Percentiles rank a stretch among this genome's conserved stretches.
Conservation (phyloP, 2,888 invertebrate species). For the Taphrorychus bicolor region DNA sequence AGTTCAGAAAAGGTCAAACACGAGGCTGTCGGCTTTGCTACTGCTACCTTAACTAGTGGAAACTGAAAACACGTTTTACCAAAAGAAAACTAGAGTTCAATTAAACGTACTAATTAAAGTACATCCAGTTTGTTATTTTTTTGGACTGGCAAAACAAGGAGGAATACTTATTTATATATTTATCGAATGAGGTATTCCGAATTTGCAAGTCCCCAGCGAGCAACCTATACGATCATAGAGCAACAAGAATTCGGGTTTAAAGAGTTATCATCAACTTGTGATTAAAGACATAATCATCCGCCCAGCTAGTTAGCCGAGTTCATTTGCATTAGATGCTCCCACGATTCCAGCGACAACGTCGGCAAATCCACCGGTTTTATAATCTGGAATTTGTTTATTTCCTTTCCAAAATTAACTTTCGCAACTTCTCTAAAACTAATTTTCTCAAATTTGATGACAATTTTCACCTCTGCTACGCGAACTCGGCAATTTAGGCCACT, state of each 20-base stretch:
- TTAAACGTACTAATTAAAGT: too few species aligned
- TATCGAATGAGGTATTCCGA: too few species aligned
- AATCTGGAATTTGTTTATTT: constrained; percentile 41
- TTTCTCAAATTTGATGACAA: constrained; percentile 50
- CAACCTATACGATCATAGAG: background rate
- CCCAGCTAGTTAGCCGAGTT: background rate
- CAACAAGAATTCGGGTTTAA: background rate
- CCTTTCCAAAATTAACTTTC: constrained; percentile 35
- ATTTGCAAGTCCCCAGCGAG: background rate
- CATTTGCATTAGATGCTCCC: constrained; percentile 4
- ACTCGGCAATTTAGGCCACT: constrained; percentile 32
- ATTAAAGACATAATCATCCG: background rate
- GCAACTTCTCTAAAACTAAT: constrained; percentile 46
- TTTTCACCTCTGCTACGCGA: constrained; percentile 41
- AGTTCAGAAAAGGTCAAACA: too few species aligned
- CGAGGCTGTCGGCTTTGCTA: too few species aligned
- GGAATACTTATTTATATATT: too few species aligned
- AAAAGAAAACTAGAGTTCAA: too few species aligned
- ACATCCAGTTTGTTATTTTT: too few species aligned
- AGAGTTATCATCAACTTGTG: background rate
- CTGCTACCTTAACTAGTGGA: too few species aligned
- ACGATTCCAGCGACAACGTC: background rate
- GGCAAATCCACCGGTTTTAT: constrained; percentile 2
- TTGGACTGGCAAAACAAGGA: too few species aligned
- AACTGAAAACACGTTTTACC: too few species aligned